A percentile compares a stretch with the other conserved stretches of the same genome.
These are phyloP conservation scores for Cryptosula pallasiana DNA, from an alignment of 2,888 invertebrate species.

Conservation along the genomic window DNA sequence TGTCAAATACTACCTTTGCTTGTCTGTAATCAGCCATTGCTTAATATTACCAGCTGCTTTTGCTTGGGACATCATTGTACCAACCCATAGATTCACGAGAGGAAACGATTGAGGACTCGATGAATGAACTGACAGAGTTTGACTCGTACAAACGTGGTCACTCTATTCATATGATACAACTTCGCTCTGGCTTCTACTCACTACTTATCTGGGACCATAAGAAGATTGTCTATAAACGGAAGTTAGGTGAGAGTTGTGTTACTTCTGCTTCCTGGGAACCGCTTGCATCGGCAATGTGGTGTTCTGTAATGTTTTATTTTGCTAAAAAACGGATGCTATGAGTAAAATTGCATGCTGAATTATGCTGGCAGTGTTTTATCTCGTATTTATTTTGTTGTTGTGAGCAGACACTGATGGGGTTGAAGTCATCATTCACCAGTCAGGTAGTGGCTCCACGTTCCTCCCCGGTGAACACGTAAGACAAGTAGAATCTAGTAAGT, in stretches of 20 bases:
- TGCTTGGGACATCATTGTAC: background rate
- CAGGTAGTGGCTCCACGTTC: background rate
- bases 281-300: too few relatives aligned
- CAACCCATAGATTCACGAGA: background rate
- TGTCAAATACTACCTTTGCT: too few relatives aligned
- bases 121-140: background rate
- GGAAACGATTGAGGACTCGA: background rate
- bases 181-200: background rate
- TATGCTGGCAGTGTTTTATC: too few relatives aligned
- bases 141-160: background rate
- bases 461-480: background rate
- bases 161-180: background rate
- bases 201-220: background rate
- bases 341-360: too few relatives aligned
- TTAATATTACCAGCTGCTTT: background rate
- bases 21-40: too few relatives aligned
- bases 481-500: background rate
- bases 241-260: background rate
- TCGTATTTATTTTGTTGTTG: too few relatives aligned
- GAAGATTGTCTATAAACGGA: background rate
- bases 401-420: background rate
- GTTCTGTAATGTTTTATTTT: too few relatives aligned
- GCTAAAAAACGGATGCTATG: too few relatives aligned
- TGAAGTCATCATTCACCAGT: background rate
- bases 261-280: too few relatives aligned